Evolutionary conservation across 1,140 invertebrate genomes (phyloP).

Genomic region (Penaeus chinensis): DNA sequence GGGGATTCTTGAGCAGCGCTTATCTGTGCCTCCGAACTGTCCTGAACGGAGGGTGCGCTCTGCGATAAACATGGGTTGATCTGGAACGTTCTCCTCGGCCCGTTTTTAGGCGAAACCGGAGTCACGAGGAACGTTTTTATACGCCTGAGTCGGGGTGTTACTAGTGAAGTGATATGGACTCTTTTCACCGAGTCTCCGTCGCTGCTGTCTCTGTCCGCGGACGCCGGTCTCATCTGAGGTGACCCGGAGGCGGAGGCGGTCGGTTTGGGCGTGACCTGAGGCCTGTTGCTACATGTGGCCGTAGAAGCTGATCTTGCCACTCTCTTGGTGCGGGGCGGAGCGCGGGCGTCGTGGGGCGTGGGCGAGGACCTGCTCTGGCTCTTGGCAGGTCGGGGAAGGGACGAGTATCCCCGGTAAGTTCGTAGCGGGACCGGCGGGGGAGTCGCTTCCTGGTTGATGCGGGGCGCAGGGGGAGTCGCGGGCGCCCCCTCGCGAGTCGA

Average conservation of each 20-base stretch:
- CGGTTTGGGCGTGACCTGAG: neutral
- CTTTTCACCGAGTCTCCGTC: too few relatives aligned
- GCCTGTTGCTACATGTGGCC: conserved; percentile 1
- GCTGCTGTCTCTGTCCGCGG: too few relatives aligned
- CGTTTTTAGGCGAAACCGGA: too few relatives aligned
- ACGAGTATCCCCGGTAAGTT: conserved; percentile 22
- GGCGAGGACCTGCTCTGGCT: neutral
- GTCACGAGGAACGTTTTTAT: too few relatives aligned
- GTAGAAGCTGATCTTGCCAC: conserved; percentile 30
- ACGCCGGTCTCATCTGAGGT: too few relatives aligned
- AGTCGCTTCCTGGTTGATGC: neutral
- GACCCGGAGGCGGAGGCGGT: neutral
- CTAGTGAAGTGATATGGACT: too few relatives aligned
- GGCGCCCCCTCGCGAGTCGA: neutral
- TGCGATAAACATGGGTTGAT: too few relatives aligned
- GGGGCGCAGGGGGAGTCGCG: neutral
- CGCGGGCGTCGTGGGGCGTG: neutral
- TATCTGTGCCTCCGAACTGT: too few relatives aligned
- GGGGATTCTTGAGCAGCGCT: too few relatives aligned
- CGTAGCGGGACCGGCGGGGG: conserved; percentile 23
- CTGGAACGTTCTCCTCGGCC: too few relatives aligned
- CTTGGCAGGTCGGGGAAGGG: conserved; percentile 36
- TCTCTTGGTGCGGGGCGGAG: neutral
- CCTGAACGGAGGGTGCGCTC: too few relatives aligned
- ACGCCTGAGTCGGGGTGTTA: too few relatives aligned